A percentile compares a stretch with the other conserved stretches of the same genome.
These are phyloP conservation scores for Artibeus lituratus DNA, from an alignment of 2,797 vertebrate species.

Conservation along the genomic window DNA sequence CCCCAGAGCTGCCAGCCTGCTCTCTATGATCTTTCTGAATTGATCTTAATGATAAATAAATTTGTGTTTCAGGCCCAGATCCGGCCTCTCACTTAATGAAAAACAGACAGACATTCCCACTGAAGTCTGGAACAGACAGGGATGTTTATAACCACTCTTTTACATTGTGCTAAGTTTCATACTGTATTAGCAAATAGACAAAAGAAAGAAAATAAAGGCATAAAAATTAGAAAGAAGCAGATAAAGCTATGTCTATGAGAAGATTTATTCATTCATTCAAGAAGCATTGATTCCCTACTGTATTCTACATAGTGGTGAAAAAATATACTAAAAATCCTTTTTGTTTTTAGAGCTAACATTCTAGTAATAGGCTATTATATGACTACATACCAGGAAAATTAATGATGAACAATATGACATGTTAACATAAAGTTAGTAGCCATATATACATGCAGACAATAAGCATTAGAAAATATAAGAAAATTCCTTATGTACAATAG, in stretches of 20 bases:
- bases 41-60: neutral
- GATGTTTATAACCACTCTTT: neutral
- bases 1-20: neutral
- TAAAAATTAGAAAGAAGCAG: neutral
- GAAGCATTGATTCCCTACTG: neutral
- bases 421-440: neutral
- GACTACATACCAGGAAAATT: neutral
- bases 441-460: neutral
- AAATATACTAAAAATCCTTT: neutral
- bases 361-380: neutral
- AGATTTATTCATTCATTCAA: neutral
- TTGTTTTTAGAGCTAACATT: neutral
- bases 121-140: neutral
- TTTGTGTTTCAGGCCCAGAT: neutral
- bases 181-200: neutral
- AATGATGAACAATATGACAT: neutral
- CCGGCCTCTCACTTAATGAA: neutral
- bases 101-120: neutral
- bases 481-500: neutral
- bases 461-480: neutral
- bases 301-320: neutral
- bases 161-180: neutral
- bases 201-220: neutral
- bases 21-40: neutral
- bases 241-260: neutral